phyloP scores from a whole-genome alignment of 2,113 vertebrate genomes.

The Chinchilla lanigera region DNA sequence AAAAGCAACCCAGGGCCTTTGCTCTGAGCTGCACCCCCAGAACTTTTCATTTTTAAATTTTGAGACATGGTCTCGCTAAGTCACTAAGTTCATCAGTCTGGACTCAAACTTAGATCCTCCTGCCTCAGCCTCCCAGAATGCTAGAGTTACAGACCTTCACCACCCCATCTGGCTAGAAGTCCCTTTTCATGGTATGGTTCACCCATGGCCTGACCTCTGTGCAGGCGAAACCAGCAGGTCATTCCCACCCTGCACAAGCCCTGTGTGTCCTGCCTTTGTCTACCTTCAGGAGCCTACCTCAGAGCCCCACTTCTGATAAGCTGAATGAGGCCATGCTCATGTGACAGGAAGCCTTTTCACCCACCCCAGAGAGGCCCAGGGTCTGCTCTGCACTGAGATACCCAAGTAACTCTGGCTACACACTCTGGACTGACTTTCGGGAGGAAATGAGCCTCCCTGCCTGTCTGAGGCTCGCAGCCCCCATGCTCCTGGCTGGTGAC shows the following conservation, averaged over 20 bases:
- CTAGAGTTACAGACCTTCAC: neutral
- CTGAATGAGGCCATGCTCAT: rapidly evolving
- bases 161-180: neutral
- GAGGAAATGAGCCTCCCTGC: neutral
- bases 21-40: neutral
- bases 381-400: rapidly evolving
- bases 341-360: too few species aligned
- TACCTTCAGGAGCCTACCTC: rapidly evolving
- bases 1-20: neutral
- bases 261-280: rapidly evolving
- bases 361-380: rapidly evolving
- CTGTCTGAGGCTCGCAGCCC: neutral
- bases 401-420: rapidly evolving
- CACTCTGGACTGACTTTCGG: rapidly evolving
- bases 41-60: neutral
- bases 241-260: neutral
- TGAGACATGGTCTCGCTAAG: neutral
- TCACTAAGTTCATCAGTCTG: neutral
- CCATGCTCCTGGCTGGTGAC: rapidly evolving
- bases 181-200: neutral
- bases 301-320: rapidly evolving
- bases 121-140: neutral
- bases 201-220: neutral
- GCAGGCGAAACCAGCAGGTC: rapidly evolving
- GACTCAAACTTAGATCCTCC: neutral